Base-by-base conservation (phyloP, 2,888 invertebrate genomes). In the Drosophila limbata region DNA sequence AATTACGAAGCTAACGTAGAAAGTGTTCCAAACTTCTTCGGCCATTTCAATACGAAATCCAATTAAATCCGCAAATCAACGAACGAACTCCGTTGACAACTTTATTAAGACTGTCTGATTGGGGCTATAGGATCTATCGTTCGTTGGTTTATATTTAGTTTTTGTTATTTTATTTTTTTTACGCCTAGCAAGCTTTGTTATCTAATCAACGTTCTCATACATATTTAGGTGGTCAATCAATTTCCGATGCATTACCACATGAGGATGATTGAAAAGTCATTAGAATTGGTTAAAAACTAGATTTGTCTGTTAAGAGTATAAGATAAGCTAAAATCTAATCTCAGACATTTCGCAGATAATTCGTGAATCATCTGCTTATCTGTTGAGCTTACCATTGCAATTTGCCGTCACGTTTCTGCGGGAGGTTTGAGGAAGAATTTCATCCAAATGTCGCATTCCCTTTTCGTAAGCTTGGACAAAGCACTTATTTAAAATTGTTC, bases 51-150 rank as follows among this genome's bases (percentile, higher is more conserved):
- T 10, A 6, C 0, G 10, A 4, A 31, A 47, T 40, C 17, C 17
- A 53, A 74, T 33, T 17, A 35, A 13, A 17, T 6, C 9, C 35
- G 45, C 5, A 3, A 28, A 33, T 44, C 21, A 44, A 60, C 62
- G 42, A 68, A 77, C 75, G 37, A 64, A 35, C 56, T 42, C n/a
- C 60, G 9, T 25, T 50, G 63, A 40, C 56, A 45, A 37, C 39
- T 45, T 47, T 42, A 28, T 45, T 28, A 21, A 25, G 50, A 75
- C 77, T 75, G 77, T 9, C 10, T 17, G 11, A 56, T 44, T 44
- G 28, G 15, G 15, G 35, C 35, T 35, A 35, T 59, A 44, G 33
- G 13, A 60, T 42, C 51, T 52, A 51, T 45, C 45, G 35, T 17
- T 52, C 15, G 17, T 35, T 25, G 37, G 28, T 51, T 52, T 62